phyloP scores from a whole-genome alignment of 1,140 invertebrate species.

The Panulirus ornatus region DNA sequence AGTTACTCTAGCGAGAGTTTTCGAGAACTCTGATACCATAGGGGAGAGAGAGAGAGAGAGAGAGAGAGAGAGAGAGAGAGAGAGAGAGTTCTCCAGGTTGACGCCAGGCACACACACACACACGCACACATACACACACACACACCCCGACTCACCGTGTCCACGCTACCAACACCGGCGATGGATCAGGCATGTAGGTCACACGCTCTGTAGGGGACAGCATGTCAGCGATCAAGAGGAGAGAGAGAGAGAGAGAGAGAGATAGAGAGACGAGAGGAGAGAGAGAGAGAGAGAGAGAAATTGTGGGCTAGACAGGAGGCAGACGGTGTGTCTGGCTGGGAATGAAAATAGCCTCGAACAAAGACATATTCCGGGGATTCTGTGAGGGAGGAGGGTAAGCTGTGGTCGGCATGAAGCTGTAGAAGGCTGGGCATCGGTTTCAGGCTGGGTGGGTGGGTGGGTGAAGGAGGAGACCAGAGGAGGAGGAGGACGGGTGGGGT shows the following conservation, averaged over 20 bases:
- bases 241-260: conserved; percentile 36
- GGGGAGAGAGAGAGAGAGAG: too few species aligned
- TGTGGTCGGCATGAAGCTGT: not conserved
- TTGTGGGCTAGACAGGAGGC: not conserved
- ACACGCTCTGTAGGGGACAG: too few species aligned
- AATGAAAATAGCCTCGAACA: conserved; percentile 9
- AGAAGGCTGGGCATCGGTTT: conserved; percentile 32
- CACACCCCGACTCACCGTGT: too few species aligned
- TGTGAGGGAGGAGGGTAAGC: not conserved
- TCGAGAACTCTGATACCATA: too few species aligned
- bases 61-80: too few species aligned
- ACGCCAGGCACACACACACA: too few species aligned
- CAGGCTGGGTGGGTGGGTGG: conserved; percentile 10
- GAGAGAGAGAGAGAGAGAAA: conserved; percentile 55
- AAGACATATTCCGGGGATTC: conserved; percentile 7
- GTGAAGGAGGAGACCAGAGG: not conserved
- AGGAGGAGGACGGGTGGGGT: not conserved
- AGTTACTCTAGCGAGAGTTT: too few species aligned
- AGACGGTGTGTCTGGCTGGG: not conserved
- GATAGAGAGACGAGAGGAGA: not conserved
- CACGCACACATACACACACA: too few species aligned
- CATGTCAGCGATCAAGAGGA: not conserved
- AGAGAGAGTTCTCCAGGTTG: too few species aligned
- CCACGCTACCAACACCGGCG: too few species aligned
- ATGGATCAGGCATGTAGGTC: too few species aligned